Base-by-base conservation (phyloP, 2,797 vertebrate genomes). In the Schizopygopsis pylzovi region DNA sequence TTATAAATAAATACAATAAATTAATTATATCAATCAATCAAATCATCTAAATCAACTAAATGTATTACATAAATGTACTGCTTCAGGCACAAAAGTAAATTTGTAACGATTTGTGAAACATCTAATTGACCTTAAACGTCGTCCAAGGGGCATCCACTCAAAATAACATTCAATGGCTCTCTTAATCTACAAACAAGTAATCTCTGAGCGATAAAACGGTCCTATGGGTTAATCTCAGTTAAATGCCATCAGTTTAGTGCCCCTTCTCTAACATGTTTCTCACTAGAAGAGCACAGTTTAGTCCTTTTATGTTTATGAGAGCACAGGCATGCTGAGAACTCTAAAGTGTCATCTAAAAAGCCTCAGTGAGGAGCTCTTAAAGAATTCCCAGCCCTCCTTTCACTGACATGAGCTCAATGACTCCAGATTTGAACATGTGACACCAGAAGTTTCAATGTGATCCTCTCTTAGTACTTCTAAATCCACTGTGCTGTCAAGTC, bases 401-500 rank as follows among this genome's bases (percentile, higher is more conserved):
- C 65, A 47, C 65, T 79, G 63, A 85, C 63, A 70, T 37, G 49
- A 79, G 76, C 65, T 85, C 76, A 59, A 11, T 70, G 75, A 79
- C 83, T 83, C 20, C 43, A 37, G 43, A 65, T 65, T 76, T 76
- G 56, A 83, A 73, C 56, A 37, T 52, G 28, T 76, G 56, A 83
- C 72, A 79, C 83, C 76, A 85, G 76, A 61, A 85, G 52, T 71
- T 78, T 79, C 25, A 1, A 85, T 79, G n/a, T 85, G 83, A 85
- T 85, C 83, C 83, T 79, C 65, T 85, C 47, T 71, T 56, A 85
- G 75, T 85, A 71, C 83, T 85, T 81, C n/a, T 79, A 85, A 85
- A 85, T 85, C 83, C 83, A 85, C 63, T 79, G 75, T 47, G 37
- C 83, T 84, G 83, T 84, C 83, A 84, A 84, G 75, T 84, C 83